Percentiles rank a stretch among this genome's conserved stretches.
Conservation (phyloP, 2,797 vertebrate genomes). For the Xenops minutus region DNA sequence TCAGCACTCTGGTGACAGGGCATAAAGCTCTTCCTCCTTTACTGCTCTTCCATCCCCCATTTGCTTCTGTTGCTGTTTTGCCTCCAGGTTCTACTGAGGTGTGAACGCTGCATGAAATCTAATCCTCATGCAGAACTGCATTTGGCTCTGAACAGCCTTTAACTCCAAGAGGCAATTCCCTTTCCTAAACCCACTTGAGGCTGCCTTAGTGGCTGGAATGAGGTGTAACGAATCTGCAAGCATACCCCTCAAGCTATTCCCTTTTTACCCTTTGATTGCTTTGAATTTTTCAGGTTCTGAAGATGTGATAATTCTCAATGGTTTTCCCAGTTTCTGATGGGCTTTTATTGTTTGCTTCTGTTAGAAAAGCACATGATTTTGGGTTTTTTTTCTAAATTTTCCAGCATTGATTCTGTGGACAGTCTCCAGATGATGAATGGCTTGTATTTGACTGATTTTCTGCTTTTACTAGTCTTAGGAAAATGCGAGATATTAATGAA, state of each 20-base stretch:
- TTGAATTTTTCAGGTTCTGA: background rate
- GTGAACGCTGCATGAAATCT: background rate
- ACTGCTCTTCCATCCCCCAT: background rate
- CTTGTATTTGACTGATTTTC: background rate
- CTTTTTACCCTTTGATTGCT: background rate
- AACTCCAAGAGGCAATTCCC: background rate
- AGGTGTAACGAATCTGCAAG: background rate
- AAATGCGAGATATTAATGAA: background rate
- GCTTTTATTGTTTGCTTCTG: background rate
- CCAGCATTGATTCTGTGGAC: background rate
- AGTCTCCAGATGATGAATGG: background rate
- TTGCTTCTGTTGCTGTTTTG: background rate
- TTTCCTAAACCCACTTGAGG: background rate
- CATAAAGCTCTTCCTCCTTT: background rate
- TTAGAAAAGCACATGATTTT: background rate
- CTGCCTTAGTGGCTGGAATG: background rate
- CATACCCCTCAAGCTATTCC: background rate
- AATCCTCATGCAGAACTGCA: background rate
- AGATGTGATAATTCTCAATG: background rate
- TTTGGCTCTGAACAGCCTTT: background rate
- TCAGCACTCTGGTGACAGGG: background rate
- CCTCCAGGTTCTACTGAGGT: background rate
- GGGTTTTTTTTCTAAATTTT: background rate
- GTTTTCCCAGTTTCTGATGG: background rate
- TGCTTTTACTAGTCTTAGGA: background rate